phyloP scores from a whole-genome alignment of 2,113 vertebrate species.

The Istiophorus platypterus region DNA sequence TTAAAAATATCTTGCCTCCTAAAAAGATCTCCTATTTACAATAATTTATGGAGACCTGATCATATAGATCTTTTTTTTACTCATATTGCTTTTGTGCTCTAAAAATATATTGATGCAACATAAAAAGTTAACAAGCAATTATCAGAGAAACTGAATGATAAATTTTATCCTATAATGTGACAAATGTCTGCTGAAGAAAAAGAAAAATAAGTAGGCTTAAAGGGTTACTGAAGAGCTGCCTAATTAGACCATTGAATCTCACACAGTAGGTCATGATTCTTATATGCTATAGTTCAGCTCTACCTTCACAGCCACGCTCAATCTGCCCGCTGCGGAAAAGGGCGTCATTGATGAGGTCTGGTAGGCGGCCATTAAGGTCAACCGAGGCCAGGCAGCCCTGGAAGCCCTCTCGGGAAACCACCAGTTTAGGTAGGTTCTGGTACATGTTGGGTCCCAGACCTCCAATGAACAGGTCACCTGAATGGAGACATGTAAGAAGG shows the following conservation, averaged over 20 bases:
- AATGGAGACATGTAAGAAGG: not conserved
- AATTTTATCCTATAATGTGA: constrained; percentile 34
- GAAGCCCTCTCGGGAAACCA: constrained; percentile 96
- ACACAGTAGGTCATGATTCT: constrained; percentile 37
- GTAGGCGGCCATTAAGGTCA: constrained; percentile 95
- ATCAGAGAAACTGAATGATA: constrained; percentile 18
- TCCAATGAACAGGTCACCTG: constrained; percentile 96
- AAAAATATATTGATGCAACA: constrained; percentile 17
- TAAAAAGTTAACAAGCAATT: constrained; percentile 34
- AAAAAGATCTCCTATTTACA: not conserved
- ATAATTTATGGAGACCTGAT: no score
- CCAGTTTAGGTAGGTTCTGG: constrained; percentile 95
- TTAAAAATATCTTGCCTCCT: not conserved
- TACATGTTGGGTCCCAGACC: constrained; percentile 97
- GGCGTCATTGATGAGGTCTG: constrained; percentile 95
- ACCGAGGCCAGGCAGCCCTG: constrained; percentile 97
- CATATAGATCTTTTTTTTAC: not conserved
- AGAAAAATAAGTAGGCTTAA: constrained; percentile 41
- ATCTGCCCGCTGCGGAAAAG: constrained; percentile 96
- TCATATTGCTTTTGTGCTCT: not conserved
- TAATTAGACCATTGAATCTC: constrained; percentile 69
- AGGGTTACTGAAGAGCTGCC: constrained; percentile 27
- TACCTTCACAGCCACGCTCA: constrained; percentile 98
- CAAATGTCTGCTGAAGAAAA: constrained; percentile 33
- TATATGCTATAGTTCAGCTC: constrained; percentile 23